Conservation (phyloP, 2,113 vertebrate genomes). For the Origma solitaria region DNA sequence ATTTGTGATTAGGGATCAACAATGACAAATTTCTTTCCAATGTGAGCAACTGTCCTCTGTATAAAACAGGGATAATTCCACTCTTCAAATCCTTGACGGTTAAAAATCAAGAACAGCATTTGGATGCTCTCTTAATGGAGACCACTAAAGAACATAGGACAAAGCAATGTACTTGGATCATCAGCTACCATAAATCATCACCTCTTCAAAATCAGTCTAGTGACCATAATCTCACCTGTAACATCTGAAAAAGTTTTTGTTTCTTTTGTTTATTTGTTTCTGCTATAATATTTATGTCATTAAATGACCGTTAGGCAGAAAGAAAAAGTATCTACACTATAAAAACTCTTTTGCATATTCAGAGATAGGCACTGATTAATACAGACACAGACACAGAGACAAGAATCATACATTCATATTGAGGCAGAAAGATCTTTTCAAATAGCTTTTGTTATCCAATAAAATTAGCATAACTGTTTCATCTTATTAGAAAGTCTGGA, state of each 20-base stretch:
- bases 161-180: neutral
- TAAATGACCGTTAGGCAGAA: neutral
- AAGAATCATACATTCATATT: neutral
- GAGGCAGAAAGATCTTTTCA: neutral
- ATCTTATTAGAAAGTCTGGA: neutral
- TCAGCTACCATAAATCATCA: neutral
- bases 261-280: neutral
- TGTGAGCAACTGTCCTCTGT: neutral
- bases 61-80: neutral
- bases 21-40: neutral
- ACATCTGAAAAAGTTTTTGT: neutral
- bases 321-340: neutral
- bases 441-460: neutral
- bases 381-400: neutral
- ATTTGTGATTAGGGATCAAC: neutral
- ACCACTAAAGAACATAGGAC: neutral
- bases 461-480: neutral
- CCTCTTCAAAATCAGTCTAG: neutral
- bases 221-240: neutral
- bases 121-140: neutral
- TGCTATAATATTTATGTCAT: neutral
- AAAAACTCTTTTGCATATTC: neutral
- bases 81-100: neutral
- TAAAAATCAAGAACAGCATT: neutral
- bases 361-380: neutral